These are phyloP conservation scores for Cebus imitator DNA, from an alignment of 2,113 vertebrate genomes.

Conservation along the genomic window DNA sequence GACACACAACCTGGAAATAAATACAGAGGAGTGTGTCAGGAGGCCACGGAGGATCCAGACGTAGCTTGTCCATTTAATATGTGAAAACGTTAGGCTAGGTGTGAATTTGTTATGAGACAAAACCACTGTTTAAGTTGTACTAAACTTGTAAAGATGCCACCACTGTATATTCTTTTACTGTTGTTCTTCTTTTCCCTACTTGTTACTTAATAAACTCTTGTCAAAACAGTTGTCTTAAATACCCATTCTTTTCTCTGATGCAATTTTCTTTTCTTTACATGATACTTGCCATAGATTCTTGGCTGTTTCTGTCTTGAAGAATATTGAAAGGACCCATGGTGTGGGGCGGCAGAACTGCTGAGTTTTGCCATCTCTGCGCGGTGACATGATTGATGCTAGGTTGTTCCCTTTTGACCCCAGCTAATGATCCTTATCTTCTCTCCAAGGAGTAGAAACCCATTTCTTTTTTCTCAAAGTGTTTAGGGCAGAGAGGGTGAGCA, in stretches of 20 bases:
- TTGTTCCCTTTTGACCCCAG: conserved; percentile 64
- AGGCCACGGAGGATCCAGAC: not conserved
- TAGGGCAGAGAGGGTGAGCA: conserved; percentile 5
- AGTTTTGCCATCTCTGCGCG: conserved; percentile 71
- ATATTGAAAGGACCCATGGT: conserved; percentile 62
- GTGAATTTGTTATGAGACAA: not conserved
- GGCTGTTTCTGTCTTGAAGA: conserved; percentile 66
- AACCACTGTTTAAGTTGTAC: not conserved
- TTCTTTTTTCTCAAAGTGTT: conserved; percentile 50
- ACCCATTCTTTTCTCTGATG: conserved; percentile 55
- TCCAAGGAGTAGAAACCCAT: conserved; percentile 16
- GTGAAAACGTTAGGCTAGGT: not conserved
- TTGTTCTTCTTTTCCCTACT: not conserved
- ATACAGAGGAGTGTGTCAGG: not conserved
- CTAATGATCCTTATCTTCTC: conserved; percentile 75
- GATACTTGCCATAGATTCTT: conserved; percentile 64
- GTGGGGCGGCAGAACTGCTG: conserved; percentile 71
- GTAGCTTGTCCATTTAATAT: not conserved
- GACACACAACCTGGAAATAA: not conserved
- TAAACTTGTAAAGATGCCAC: not conserved
- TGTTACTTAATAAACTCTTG: conserved; percentile 54
- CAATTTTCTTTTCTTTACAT: conserved; percentile 52
- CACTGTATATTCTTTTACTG: not conserved
- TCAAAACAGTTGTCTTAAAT: conserved; percentile 65
- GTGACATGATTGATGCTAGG: conserved; percentile 73